Evolutionary conservation across 2,797 vertebrate genomes (phyloP), one percentile per base, ranked within the genome.

Genomic region (Notoglanidium macrostoma): DNA sequence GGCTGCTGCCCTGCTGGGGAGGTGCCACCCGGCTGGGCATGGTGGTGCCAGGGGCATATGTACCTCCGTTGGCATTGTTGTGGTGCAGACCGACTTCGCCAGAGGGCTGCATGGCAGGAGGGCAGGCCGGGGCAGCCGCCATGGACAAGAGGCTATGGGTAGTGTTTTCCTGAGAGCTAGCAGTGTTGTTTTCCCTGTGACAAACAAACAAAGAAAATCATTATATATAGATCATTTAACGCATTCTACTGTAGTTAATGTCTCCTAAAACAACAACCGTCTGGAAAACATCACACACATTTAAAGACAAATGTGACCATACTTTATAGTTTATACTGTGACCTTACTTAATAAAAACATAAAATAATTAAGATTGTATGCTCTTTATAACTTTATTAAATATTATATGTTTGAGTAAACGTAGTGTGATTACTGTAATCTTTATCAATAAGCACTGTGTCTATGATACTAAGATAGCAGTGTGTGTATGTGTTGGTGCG

Each of bases 151-250:
- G 95, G 90, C 96, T 94, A 86, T 96, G 94, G 94, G 96, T 97
- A 96, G 96, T 95, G 96, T 97, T 97, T 95, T 98, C 98, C 97
- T 97, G 98, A 95, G 97, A 96, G 94, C 96, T 97, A 94, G 97
- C 96, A 94, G 97, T 97, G 96, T 96, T 96, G 92, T 98, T 97
- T 96, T 99, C 98, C 96, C 98, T 99, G 91, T 14, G 40, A 85
- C 63, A 23, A 19, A 84, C 84, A 57, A 54, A 63, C 55, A 87
- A 44, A 57, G 15, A 72, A 0, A 44, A 14, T 12, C 17, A 83
- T 32, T 2, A 17, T 0, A 21, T 40, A 40, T 9, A 40, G 1
- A 70, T 49, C 5, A 49, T 6, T 49, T 49, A 70, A 40, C 40
- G 15, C 67, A 70, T 40, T 40, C 32, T 21, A 32, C 65, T 68